Base-by-base conservation (phyloP, 1,140 invertebrate species). In the Meteorus sp. region DNA sequence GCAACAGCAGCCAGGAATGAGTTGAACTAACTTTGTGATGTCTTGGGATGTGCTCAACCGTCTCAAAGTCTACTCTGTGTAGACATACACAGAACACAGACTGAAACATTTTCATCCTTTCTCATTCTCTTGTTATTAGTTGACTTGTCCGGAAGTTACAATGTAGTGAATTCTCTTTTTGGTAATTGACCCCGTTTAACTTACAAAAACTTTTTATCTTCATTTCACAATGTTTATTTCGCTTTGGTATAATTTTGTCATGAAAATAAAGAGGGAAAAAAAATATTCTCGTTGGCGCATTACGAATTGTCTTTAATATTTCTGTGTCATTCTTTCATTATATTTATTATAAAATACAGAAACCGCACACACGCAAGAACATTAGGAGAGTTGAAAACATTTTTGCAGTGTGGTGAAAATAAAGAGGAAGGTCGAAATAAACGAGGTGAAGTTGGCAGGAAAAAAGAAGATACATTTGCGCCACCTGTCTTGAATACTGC, bases 381-480 rank as follows among this genome's bases (percentile, higher is more conserved):
- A n/a, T n/a, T n/a, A n/a, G n/a, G n/a, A n/a, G n/a, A n/a, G n/a
- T n/a, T n/a, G n/a, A n/a, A n/a, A n/a, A n/a, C n/a, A n/a, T n/a
- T n/a, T n/a, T n/a, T n/a, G n/a, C n/a, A n/a, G n/a, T n/a, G n/a
- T n/a, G n/a, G n/a, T n/a, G n/a, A n/a, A n/a, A n/a, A n/a, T n/a
- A n/a, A n/a, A n/a, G n/a, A n/a, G n/a, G 63, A 61, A 57, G 60
- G 59, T 61, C 29, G 50, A 48, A 48, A 55, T 31, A 60, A 65
- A 63, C 62, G 51, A 60, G 61, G 59, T 53, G 45, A 59, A 54
- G 22, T 20, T 50, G 63, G 56, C 51, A 39, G 50, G 59, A 65
- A 61, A 69, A 71, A 69, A 68, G 65, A n/a, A n/a, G n/a, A n/a
- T n/a, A n/a, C 69, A 71, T 71, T 69, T 62, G 65, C 63, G 60